A percentile compares a stretch with the other conserved stretches of the same genome.
phyloP scores from a whole-genome alignment of 2,888 invertebrate genomes.

The Spodoptera exigua region DNA sequence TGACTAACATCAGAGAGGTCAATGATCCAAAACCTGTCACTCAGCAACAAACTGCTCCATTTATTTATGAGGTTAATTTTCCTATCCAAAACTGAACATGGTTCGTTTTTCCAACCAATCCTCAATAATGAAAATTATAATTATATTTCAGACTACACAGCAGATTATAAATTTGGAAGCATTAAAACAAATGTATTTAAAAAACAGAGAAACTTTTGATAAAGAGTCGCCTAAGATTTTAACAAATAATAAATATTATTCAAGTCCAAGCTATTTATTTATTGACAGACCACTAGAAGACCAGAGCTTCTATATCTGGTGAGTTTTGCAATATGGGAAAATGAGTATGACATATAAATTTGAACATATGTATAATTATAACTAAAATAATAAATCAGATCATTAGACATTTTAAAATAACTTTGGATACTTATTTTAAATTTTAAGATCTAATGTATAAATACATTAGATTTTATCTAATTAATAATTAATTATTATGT shows the following conservation, averaged over 20 bases:
- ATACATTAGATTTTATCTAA: no score
- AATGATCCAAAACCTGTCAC: conserved; percentile 84
- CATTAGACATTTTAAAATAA: no score
- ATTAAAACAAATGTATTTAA: conserved; percentile 89
- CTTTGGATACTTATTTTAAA: no score
- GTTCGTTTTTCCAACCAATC: neutral
- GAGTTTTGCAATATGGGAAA: conserved; percentile 31
- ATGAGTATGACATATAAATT: no score
- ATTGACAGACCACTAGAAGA: conserved; percentile 60
- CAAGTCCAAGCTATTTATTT: conserved; percentile 79
- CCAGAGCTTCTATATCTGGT: conserved; percentile 77
- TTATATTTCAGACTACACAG: conserved; percentile 87
- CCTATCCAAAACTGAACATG: neutral
- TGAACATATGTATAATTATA: no score
- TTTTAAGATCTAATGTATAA: no score
- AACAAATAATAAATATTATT: conserved; percentile 74
- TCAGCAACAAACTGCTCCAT: conserved; percentile 82
- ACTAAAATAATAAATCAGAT: no score
- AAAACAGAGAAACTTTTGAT: conserved; percentile 90
- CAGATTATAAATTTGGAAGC: conserved; percentile 85
- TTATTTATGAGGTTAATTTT: conserved; percentile 86
- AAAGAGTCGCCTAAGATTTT: conserved; percentile 90
- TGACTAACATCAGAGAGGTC: conserved; percentile 91
- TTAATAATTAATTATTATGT: no score
- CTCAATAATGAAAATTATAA: neutral